Evolutionary conservation across 2,888 invertebrate species (phyloP).

Genomic region (Lycia hirtaria): DNA sequence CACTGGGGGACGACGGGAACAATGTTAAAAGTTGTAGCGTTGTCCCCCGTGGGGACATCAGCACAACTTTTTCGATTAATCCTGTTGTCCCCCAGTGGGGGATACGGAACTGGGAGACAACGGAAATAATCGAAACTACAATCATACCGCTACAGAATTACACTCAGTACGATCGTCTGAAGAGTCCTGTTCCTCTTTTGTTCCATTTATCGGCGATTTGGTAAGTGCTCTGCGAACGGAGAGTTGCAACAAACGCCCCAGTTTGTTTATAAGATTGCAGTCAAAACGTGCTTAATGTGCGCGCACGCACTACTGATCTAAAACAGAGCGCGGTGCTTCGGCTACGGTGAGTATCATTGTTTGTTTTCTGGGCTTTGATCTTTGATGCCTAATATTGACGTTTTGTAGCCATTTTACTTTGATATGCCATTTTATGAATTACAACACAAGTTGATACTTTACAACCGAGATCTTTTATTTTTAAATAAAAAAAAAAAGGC

Average conservation of each 20-base stretch:
- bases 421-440: too few species aligned
- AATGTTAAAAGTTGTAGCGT: too few species aligned
- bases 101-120: too few species aligned
- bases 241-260: slow-evolving; percentile 18
- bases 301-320: slow-evolving; percentile 33
- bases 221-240: slow-evolving; percentile 28
- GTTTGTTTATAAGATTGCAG: slow-evolving; percentile 36
- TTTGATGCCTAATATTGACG: slow-evolving; percentile 1
- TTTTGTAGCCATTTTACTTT: too few species aligned
- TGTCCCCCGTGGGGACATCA: too few species aligned
- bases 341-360: slow-evolving; percentile 18
- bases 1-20: too few species aligned
- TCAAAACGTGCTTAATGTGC: slow-evolving; percentile 33
- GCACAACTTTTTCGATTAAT: too few species aligned
- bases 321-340: slow-evolving; percentile 25
- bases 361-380: slow-evolving; percentile 15
- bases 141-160: too few species aligned
- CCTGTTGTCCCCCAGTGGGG: too few species aligned
- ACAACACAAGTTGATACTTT: too few species aligned
- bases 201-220: slow-evolving; percentile 26
- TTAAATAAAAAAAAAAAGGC: too few species aligned
- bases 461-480: too few species aligned
- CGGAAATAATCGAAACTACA: background rate
- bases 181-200: slow-evolving; percentile 3
- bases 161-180: background rate